A percentile compares a stretch with the other conserved stretches of the same genome.
phyloP scores from a whole-genome alignment of 2,888 invertebrate genomes.

The Nesidiocoris tenuis region DNA sequence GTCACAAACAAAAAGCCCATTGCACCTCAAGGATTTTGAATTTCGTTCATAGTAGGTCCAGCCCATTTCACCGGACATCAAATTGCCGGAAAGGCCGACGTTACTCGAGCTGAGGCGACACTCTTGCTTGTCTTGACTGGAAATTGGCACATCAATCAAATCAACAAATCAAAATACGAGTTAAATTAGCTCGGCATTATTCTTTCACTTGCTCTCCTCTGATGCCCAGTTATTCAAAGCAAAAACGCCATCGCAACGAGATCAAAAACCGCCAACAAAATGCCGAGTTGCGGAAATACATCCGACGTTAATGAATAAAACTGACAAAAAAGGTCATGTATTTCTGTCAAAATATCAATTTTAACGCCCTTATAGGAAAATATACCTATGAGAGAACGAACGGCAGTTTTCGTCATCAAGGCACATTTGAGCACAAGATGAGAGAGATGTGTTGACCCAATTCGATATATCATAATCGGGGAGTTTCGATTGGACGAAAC shows the following conservation, averaged over 20 bases:
- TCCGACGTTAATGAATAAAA: no score
- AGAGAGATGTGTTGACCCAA: slow-evolving; percentile 59
- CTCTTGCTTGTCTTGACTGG: slow-evolving; percentile 57
- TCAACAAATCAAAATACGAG: no score
- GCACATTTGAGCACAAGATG: slow-evolving; percentile 62
- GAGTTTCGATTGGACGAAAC: slow-evolving; percentile 55
- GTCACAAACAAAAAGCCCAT: slow-evolving; percentile 61
- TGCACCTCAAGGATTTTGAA: slow-evolving; percentile 58
- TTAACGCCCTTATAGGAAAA: slow-evolving; percentile 29
- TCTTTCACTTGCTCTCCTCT: no score
- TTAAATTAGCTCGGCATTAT: no score
- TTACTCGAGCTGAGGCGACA: slow-evolving; percentile 62
- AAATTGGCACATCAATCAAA: no score
- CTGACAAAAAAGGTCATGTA: not conserved
- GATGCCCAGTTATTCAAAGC: no score
- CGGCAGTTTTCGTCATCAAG: slow-evolving; percentile 59
- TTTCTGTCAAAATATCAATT: no score
- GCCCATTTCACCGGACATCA: slow-evolving; percentile 52
- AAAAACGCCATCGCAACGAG: no score
- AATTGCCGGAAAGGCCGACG: slow-evolving; percentile 58
- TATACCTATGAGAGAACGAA: slow-evolving; percentile 63
- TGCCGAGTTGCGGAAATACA: no score
- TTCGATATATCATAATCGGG: slow-evolving; percentile 60
- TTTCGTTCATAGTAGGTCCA: slow-evolving; percentile 59
- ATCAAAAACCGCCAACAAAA: no score